A percentile compares a stretch with the other conserved stretches of the same genome.
Evolutionary conservation across 2,888 invertebrate species (phyloP).

Genomic region (Exocentrus adspersus): DNA sequence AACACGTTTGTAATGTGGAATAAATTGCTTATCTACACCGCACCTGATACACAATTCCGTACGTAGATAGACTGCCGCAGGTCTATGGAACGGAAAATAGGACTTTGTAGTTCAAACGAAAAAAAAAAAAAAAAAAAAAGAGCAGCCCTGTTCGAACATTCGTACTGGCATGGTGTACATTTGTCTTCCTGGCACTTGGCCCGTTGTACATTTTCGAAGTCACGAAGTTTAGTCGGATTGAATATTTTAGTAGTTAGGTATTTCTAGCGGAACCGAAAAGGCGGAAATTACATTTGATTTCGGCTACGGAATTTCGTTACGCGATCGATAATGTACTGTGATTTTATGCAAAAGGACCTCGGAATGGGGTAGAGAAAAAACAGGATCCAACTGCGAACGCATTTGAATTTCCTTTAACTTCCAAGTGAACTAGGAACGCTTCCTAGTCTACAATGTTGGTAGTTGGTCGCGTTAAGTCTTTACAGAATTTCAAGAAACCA

Average conservation of each 20-base stretch:
- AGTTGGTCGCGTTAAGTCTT: too few species aligned
- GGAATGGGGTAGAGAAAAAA: slow-evolving; percentile 12
- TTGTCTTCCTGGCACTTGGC: slow-evolving; percentile 29
- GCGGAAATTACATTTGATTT: slow-evolving; percentile 33
- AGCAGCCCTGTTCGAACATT: slow-evolving; percentile 23
- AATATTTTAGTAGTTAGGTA: slow-evolving; percentile 27
- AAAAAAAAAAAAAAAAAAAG: too few species aligned
- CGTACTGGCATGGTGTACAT: slow-evolving; percentile 23
- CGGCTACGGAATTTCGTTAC: slow-evolving; percentile 10
- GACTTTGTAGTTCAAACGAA: slow-evolving; percentile 11
- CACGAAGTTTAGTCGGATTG: slow-evolving; percentile 25
- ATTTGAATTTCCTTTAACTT: slow-evolving; percentile 18
- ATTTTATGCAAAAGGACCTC: slow-evolving; percentile 25
- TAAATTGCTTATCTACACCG: slow-evolving; percentile 2
- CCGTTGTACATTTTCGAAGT: slow-evolving; percentile 24
- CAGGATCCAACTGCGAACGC: slow-evolving; percentile 9
- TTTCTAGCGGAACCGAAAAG: slow-evolving; percentile 12
- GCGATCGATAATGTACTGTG: slow-evolving; percentile 22
- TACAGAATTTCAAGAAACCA: not conserved
- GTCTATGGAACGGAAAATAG: not conserved
- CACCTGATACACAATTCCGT: slow-evolving; percentile 1
- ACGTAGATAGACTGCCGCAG: not conserved
- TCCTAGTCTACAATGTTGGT: too few species aligned
- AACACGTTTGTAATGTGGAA: not conserved
- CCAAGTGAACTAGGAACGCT: not conserved